Evolutionary conservation across 2,113 vertebrate species (phyloP).

Genomic region (Malurus elegans): DNA sequence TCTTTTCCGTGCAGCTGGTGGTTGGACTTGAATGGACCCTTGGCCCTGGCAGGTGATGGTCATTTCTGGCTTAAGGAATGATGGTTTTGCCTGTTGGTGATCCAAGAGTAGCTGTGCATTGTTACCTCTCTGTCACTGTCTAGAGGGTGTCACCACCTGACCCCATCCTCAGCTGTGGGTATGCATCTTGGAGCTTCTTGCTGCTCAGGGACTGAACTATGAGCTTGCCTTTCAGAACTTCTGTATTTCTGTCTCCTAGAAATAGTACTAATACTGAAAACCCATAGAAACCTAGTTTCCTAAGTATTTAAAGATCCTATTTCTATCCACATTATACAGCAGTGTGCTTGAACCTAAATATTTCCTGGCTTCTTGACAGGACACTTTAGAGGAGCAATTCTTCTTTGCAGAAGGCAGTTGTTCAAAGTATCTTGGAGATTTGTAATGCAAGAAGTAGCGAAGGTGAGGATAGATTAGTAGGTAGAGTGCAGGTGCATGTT

Average conservation of each 20-base stretch:
- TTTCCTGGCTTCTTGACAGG: not conserved
- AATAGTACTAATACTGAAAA: not conserved
- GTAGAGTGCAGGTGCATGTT: conserved; percentile 9
- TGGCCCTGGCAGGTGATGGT: fast-evolving
- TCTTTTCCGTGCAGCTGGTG: not conserved
- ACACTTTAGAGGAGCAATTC: not conserved
- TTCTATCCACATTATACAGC: not conserved
- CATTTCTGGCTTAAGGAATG: not conserved
- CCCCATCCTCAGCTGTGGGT: not conserved
- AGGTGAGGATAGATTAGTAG: conserved; percentile 25
- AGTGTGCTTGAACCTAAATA: not conserved
- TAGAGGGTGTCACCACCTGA: not conserved
- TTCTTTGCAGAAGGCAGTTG: not conserved
- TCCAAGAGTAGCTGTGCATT: not conserved
- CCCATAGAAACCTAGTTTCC: not conserved
- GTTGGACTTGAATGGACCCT: not conserved
- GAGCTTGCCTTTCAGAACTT: not conserved
- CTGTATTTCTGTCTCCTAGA: not conserved
- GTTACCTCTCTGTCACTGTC: not conserved
- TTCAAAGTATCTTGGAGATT: not conserved
- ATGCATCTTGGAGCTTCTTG: fast-evolving
- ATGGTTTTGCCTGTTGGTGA: not conserved
- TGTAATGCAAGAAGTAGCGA: not conserved
- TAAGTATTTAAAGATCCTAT: not conserved
- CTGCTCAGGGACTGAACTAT: not conserved